Evolutionary conservation across 2,797 vertebrate species (phyloP), one percentile per base, ranked within the genome.

Genomic region (Otus scops): DNA sequence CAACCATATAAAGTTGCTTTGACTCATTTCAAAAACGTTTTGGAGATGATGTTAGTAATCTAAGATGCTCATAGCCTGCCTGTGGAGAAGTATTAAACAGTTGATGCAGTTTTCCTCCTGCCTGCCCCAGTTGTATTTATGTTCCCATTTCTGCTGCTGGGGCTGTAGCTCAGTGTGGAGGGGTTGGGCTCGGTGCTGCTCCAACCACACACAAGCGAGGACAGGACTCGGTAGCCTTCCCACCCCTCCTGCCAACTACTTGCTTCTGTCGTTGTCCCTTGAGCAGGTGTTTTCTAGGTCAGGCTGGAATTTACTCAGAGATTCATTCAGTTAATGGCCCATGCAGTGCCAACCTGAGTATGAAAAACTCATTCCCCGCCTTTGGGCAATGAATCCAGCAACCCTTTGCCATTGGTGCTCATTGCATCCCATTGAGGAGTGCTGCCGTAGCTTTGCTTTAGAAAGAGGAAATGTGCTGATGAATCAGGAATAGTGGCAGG

Each of bases 151-250:
- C 53, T 64, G 39, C 79, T 73, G 47, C 75, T 67, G 53, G 10
- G 13, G 8, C 48, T 34, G 7, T 10, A 28, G 47, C 26, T 5
- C n/a, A 39, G 13, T 3, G 36, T 45, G 47, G 47, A 85, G 50
- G 17, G 30, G 4, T 4, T 50, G 65, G 47, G 11, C 19, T 89
- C 0, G 0, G 51, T 34, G 48, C 69, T 77, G 59, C 76, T 54
- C 47, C 1, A 2, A 4, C 23, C 39, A 20, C 17, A n/a, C 26
- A 5, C 7, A 7, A 7, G 22, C 0, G 4, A 43, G 61, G 59
- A 79, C 27, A 36, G 85, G 43, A 56, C 32, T 20, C 0, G 0
- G 38, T 32, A 36, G 54, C 16, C 81, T 77, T 74, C 47, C 45
- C 45, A 22, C 22, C 50, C 50, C 51, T 86, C 38, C 59, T 74